Evolutionary conservation across 2,888 invertebrate species (phyloP).

Genomic region (Phyllotreta striolata): DNA sequence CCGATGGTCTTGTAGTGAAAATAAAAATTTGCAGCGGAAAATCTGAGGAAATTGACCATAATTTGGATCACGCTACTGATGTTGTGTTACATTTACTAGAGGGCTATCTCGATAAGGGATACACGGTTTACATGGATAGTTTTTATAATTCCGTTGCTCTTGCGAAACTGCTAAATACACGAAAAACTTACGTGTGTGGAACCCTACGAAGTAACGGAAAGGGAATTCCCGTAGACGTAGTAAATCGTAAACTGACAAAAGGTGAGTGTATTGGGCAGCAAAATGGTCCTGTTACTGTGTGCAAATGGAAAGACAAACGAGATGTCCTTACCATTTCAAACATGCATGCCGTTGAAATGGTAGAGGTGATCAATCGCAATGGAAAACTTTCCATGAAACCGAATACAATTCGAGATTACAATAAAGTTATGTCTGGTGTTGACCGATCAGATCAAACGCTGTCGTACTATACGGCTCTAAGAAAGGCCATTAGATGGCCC

Average conservation of each 20-base stretch:
- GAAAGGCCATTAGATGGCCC: conserved; percentile 25
- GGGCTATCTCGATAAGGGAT: conserved; percentile 20
- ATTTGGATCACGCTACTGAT: conserved; percentile 17
- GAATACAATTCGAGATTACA: conserved; percentile 20
- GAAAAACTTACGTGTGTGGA: conserved; percentile 22
- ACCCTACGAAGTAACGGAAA: conserved; percentile 18
- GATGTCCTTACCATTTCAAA: conserved; percentile 18
- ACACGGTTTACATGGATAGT: conserved; percentile 17
- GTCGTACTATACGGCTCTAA: conserved; percentile 7
- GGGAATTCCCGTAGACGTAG: conserved; percentile 14
- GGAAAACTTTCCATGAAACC: conserved; percentile 25
- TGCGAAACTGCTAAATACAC: conserved; percentile 16
- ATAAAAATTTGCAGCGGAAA: conserved; percentile 15
- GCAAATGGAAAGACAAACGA: conserved; percentile 23
- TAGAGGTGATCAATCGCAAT: conserved; percentile 18
- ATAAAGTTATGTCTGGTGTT: conserved; percentile 20
- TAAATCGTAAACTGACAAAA: conserved; percentile 14
- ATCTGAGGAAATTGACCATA: conserved; percentile 20
- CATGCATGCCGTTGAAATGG: conserved; percentile 16
- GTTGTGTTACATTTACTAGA: conserved; percentile 18
- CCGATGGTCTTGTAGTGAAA: conserved; percentile 13
- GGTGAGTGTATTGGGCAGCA: conserved; percentile 21
- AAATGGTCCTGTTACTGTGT: conserved; percentile 27
- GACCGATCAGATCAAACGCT: conserved; percentile 11
- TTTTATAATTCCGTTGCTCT: conserved; percentile 23